A percentile compares a stretch with the other conserved stretches of the same genome.
These are phyloP conservation scores for Aradophagus sp. DNA, from an alignment of 1,140 invertebrate genomes.

Conservation along the genomic window DNA sequence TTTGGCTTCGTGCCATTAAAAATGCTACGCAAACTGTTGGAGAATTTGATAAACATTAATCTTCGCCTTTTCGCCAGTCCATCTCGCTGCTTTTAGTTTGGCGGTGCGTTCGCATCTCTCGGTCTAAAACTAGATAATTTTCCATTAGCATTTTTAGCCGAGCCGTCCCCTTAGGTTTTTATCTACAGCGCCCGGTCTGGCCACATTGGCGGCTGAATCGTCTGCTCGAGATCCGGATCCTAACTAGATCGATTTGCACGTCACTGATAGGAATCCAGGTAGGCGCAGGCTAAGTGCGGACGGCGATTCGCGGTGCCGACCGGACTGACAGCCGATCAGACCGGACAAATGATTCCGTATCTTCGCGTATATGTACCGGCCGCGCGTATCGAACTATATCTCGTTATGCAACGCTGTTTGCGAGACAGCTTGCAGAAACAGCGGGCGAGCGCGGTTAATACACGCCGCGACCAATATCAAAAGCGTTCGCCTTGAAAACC, in stretches of 20 bases:
- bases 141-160: no score
- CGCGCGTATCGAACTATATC: slow-evolving; percentile 36
- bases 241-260: slow-evolving; percentile 63
- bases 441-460: slow-evolving; percentile 22
- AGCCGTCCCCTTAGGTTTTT: no score
- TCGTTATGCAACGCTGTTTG: slow-evolving; percentile 48
- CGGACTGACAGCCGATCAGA: slow-evolving; percentile 54
- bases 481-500: slow-evolving; percentile 30
- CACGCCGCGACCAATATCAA: slow-evolving; percentile 18
- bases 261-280: slow-evolving; percentile 62
- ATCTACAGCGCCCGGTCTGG: neutral
- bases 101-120: no score
- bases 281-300: slow-evolving; percentile 24
- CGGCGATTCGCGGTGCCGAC: slow-evolving; percentile 32
- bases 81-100: no score
- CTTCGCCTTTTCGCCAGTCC: no score
- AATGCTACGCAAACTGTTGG: no score
- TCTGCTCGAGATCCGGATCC: slow-evolving; percentile 16
- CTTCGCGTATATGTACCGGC: slow-evolving; percentile 36
- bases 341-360: slow-evolving; percentile 62
- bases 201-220: neutral
- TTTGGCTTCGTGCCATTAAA: no score
- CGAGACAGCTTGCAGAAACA: slow-evolving; percentile 27
- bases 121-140: no score
- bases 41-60: no score